Evolutionary conservation across 2,797 vertebrate genomes (phyloP).

Genomic region (Gymnodraco acuticeps): DNA sequence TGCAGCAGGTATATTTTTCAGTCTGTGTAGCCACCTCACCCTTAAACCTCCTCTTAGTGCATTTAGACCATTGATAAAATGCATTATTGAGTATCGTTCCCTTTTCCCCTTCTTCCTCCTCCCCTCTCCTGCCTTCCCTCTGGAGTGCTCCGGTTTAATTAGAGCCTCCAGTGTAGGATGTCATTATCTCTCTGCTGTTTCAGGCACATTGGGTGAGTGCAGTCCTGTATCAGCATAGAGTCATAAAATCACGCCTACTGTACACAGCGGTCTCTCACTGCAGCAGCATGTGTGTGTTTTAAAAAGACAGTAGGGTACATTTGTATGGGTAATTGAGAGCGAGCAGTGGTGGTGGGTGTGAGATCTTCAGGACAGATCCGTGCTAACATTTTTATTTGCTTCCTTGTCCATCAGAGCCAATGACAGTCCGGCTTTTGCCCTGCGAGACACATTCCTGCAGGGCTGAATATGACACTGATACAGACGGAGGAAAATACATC

Average conservation of each 20-base stretch:
- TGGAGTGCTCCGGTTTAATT: conserved; percentile 79
- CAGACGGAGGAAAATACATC: conserved; percentile 63
- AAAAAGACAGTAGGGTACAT: conserved; percentile 17
- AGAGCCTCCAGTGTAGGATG: conserved; percentile 81
- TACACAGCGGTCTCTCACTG: conserved; percentile 24
- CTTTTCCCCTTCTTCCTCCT: conserved; percentile 38
- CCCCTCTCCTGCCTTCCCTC: conserved; percentile 53
- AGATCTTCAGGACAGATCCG: conserved; percentile 51
- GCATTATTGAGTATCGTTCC: conserved; percentile 68
- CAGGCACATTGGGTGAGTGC: conserved; percentile 73
- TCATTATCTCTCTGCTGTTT: conserved; percentile 77
- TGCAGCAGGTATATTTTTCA: conserved; percentile 48
- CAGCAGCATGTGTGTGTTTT: conserved; percentile 24
- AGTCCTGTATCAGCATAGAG: conserved; percentile 73
- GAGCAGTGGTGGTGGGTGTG: conserved; percentile 17
- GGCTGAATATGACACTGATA: conserved; percentile 70
- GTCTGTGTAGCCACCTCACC: conserved; percentile 17
- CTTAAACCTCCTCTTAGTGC: conserved; percentile 50
- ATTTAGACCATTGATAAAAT: conserved; percentile 59
- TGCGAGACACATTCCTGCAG: conserved; percentile 44
- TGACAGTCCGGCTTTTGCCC: conserved; percentile 59
- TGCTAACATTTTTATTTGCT: conserved; percentile 56
- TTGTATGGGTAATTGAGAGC: conserved; percentile 22
- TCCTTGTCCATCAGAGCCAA: conserved; percentile 65
- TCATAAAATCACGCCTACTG: conserved; percentile 55